Evolutionary conservation across 2,888 invertebrate species (phyloP).

Genomic region (Cephus sareptanus): DNA sequence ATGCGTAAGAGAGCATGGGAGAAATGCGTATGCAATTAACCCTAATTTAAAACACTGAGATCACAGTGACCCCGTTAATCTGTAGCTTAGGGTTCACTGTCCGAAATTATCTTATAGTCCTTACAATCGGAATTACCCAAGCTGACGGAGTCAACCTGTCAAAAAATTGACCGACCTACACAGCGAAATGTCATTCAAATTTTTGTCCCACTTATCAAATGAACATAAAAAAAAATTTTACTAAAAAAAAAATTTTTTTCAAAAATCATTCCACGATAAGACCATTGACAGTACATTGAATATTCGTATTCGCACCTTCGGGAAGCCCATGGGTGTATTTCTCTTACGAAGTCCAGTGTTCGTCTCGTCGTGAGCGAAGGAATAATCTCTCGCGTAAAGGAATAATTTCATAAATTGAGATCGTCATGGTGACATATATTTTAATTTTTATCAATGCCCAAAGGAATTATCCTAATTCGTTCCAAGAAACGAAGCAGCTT

Average conservation of each 20-base stretch:
- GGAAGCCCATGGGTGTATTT: neutral
- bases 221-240: neutral
- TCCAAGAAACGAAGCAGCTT: neutral
- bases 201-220: neutral
- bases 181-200: neutral
- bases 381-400: neutral
- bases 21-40: slow-evolving; percentile 28
- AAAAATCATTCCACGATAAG: neutral
- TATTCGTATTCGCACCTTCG: neutral
- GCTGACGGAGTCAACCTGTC: neutral
- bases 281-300: neutral
- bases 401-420: neutral
- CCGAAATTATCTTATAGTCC: neutral
- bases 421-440: neutral
- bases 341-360: neutral
- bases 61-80: slow-evolving; percentile 31
- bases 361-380: neutral
- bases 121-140: neutral
- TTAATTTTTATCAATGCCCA: neutral
- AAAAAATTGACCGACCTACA: neutral
- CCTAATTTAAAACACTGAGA: slow-evolving; percentile 35
- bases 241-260: neutral
- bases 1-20: neutral
- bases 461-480: neutral
- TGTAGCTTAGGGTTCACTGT: slow-evolving; percentile 13